phyloP scores from a whole-genome alignment of 2,113 vertebrate species.

The Alosa alosa region DNA sequence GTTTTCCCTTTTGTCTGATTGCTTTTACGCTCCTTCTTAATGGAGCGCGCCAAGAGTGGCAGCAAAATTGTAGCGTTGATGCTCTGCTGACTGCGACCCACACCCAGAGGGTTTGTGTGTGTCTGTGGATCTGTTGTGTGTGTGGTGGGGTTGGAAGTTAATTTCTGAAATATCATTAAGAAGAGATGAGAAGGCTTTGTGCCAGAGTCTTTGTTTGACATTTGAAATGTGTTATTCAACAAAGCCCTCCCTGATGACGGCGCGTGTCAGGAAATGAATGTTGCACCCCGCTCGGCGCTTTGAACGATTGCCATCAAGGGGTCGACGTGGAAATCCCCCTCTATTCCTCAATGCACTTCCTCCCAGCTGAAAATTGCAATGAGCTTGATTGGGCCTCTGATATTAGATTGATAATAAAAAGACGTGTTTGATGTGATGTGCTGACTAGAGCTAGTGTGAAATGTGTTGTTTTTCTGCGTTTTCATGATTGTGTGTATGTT shows the following conservation, averaged over 20 bases:
- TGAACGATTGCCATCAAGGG: constrained; percentile 32
- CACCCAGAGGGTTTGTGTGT: constrained; percentile 4
- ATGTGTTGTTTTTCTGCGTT: constrained; percentile 21
- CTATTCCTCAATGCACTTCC: not conserved
- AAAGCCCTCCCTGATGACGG: constrained; percentile 45
- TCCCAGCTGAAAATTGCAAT: constrained; percentile 54
- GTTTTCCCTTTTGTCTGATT: constrained; percentile 29
- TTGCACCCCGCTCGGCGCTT: constrained; percentile 56
- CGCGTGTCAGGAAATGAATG: constrained; percentile 58
- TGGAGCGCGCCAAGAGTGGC: constrained; percentile 26
- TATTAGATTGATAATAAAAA: constrained; percentile 51
- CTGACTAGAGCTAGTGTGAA: not conserved
- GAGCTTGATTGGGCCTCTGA: constrained; percentile 55
- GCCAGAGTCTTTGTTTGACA: constrained; percentile 49
- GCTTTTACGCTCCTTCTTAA: constrained; percentile 29
- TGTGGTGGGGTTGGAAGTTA: constrained; percentile 28
- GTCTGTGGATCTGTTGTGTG: not conserved
- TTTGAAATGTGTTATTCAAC: constrained; percentile 61
- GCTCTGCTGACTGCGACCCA: not conserved
- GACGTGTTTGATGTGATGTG: not conserved
- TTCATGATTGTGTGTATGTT: constrained; percentile 30
- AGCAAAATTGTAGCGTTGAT: constrained; percentile 45
- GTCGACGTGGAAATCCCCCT: constrained; percentile 36
- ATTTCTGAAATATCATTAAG: constrained; percentile 43
- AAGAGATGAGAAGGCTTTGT: constrained; percentile 41